phyloP scores from a whole-genome alignment of 2,888 invertebrate genomes.

The Dasypogon diadema region DNA sequence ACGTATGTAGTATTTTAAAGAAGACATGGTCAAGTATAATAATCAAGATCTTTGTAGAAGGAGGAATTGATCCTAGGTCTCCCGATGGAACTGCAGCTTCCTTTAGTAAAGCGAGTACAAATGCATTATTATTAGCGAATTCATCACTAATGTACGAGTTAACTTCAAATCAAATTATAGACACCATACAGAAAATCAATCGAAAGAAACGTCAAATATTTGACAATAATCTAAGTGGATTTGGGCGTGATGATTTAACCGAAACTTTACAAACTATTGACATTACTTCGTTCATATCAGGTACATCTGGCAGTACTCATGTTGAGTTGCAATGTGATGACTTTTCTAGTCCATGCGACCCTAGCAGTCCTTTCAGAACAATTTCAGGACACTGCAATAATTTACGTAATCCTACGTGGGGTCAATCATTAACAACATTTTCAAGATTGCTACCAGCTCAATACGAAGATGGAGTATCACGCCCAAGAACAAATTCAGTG shows the following conservation, averaged over 20 bases:
- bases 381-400: constrained; percentile 91
- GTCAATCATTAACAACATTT: constrained; percentile 87
- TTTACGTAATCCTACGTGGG: constrained; percentile 82
- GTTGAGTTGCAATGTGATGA: constrained; percentile 81
- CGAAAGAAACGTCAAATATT: constrained; percentile 82
- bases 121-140: constrained; percentile 85
- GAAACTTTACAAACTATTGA: constrained; percentile 85
- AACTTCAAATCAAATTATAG: constrained; percentile 87
- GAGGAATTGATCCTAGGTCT: constrained; percentile 87
- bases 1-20: constrained; percentile 73
- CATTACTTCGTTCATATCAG: constrained; percentile 77
- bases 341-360: constrained; percentile 77
- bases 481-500: constrained; percentile 80
- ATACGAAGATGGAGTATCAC: constrained; percentile 90
- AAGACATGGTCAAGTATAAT: background rate
- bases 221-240: constrained; percentile 72
- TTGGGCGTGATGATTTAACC: constrained; percentile 76
- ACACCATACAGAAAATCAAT: constrained; percentile 70
- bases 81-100: constrained; percentile 89
- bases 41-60: constrained; percentile 70
- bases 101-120: constrained; percentile 89
- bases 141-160: constrained; percentile 88
- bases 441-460: constrained; percentile 85
- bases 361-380: constrained; percentile 76
- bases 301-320: constrained; percentile 71